Base-by-base conservation (phyloP, 2,113 vertebrate species). In the Semnornis frantzii region DNA sequence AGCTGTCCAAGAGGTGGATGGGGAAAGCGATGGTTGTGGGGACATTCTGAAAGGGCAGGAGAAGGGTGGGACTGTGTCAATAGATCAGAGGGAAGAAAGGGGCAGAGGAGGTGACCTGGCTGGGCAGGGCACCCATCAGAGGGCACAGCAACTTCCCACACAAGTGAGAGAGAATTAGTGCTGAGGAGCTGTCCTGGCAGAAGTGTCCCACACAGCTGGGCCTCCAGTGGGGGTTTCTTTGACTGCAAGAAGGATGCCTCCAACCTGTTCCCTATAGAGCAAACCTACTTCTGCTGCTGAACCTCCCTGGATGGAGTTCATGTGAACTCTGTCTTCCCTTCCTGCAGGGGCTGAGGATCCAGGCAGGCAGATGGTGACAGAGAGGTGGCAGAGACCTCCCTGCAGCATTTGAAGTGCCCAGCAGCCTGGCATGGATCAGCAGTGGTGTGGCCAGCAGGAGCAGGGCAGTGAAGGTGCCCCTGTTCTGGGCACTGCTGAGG, bases 171-270 rank as follows among this genome's bases (percentile, higher is more conserved):
- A 54, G 2, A 5, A 14, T 70, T 59, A 24, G 59, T 2, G 1
- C 8, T 2, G 0, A 74, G 30, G 12, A 63, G 8, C 6, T 59
- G 10, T 34, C n/a, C 19, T 46, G 27, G 37, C 28, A 73, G 18
- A 46, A 15, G 24, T 34, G 20, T 2, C n/a, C n/a, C 30, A 18
- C 3, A 4, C 15, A 77, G 39, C 8, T 1, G 0, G 65, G 20
- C 28, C 13, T 66, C 4, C 75, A 62, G 21, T 20, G 4, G 9
- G 30, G 3, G 4, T 18, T 76, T 54, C 37, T 79, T 89, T 30
- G n/a, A 17, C 59, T 75, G 27, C 1, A 1, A 76, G 46, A 72
- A 84, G 5, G 5, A 83, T 3, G 8, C 30, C 5, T 69, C 10
- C 30, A 77, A 60, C 15, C 46, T 57, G 23, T 3, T 60, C 3